Conservation (phyloP, 2,888 invertebrate genomes). For the Zelleria hepariella region DNA sequence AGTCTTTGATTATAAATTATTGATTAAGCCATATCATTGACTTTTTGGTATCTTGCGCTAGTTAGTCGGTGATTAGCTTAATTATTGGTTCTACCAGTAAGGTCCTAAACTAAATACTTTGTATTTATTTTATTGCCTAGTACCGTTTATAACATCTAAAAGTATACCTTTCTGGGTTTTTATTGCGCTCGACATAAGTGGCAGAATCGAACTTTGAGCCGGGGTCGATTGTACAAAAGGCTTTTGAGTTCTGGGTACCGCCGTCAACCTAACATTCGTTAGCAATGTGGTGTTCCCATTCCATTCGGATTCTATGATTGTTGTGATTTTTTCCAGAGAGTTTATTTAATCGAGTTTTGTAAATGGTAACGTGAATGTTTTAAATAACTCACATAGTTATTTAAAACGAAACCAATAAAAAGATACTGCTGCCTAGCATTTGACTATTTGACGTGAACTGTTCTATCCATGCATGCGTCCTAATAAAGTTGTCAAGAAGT, state of each 20-base stretch:
- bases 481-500: neutral
- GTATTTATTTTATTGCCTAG: neutral
- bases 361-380: neutral
- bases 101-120: neutral
- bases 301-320: slow-evolving; percentile 10
- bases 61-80: neutral
- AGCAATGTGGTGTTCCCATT: slow-evolving; percentile 1
- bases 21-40: neutral
- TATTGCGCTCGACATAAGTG: neutral
- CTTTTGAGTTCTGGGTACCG: neutral
- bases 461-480: neutral
- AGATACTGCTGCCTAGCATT: neutral
- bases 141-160: neutral
- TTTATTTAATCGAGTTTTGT: slow-evolving; percentile 8
- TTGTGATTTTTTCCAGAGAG: slow-evolving; percentile 9
- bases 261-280: neutral
- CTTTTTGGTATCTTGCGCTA: neutral
- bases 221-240: neutral
- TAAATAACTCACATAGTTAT: neutral
- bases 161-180: neutral
- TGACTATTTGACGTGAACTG: neutral
- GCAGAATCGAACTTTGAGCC: neutral
- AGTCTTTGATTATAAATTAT: too few relatives aligned
- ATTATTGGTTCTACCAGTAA: neutral
- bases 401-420: neutral